Conservation (phyloP, 2,113 vertebrate species). For the Leptocoma aspasia region DNA sequence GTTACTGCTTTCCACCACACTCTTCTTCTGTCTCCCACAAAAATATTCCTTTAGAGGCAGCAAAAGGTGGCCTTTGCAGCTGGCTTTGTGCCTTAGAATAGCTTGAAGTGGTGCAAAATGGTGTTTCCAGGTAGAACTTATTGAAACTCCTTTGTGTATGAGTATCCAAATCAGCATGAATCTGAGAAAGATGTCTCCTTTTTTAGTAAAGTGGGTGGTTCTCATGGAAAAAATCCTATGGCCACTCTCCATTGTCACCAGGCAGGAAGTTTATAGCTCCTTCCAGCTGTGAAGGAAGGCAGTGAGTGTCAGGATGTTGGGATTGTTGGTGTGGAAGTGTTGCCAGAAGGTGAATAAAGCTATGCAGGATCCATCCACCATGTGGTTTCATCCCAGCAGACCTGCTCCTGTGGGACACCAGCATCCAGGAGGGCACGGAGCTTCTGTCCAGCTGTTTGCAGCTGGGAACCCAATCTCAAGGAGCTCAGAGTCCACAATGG, state of each 20-base stretch:
- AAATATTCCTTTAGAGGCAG: not conserved
- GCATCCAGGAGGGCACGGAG: not conserved
- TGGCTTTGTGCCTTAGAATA: not conserved
- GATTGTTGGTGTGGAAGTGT: not conserved
- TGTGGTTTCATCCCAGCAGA: not conserved
- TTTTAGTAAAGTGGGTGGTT: not conserved
- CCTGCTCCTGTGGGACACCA: not conserved
- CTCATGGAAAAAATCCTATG: accelerated
- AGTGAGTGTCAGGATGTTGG: not conserved
- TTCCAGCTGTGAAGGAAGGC: not conserved
- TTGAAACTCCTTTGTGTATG: accelerated
- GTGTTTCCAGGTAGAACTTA: not conserved
- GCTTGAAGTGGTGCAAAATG: not conserved
- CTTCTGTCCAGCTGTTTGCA: not conserved
- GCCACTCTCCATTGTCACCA: not conserved
- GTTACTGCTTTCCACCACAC: not conserved
- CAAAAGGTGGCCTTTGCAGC: not conserved
- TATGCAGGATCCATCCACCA: not conserved
- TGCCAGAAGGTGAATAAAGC: not conserved
- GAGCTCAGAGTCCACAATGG: not conserved
- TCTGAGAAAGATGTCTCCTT: not conserved
- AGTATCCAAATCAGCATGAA: not conserved
- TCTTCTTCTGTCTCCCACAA: not conserved
- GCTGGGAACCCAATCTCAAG: not conserved
- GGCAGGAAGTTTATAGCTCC: not conserved